Evolutionary conservation across 2,797 vertebrate genomes (phyloP), one percentile per base, ranked within the genome.

Genomic region (Pachyuromys duprasi): DNA sequence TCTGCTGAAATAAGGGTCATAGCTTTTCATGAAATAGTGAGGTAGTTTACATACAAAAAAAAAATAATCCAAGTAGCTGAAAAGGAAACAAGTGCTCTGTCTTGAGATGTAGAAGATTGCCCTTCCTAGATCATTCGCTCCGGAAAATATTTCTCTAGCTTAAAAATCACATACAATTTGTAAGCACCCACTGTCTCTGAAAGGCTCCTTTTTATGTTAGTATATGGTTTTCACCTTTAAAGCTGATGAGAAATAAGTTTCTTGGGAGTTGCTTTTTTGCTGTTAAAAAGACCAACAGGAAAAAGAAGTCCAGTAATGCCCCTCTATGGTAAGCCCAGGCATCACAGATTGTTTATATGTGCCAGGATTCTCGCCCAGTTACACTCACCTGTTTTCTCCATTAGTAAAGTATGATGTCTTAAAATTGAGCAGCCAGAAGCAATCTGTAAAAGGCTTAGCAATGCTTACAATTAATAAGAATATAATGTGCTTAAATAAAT

Each of bases 261-360:
- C 78, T 90, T 86, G 80, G 36, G 88, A n/a, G 18, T 92, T 95
- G 72, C 11, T 93, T 93, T 93, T 75, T 74, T 96, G 76, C 14
- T 70, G 3, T 60, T 15, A 22, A 80, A 42, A 96, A 70, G 67
- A 75, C 20, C 39, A n/a, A 81, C 67, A 91, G 28, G 20, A 96
- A 98, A 97, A 39, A 95, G 95, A 98, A 97, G 97, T 95, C 91
- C 91, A 93, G 93, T 89, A 92, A 97, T 98, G 98, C 98, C 97
- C 95, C 98, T 93, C 92, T 96, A 97, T 98, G 98, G 98, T 81
- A 81, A 95, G 97, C 95, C 26, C 6, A 4, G 78, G 70, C 86
- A 98, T 96, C 96, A 95, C 97, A 97, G 36, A 96, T 33, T 74
- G 89, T 65, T 31, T 57, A 42, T 28, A 63, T 5, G 8, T 9